Evolutionary conservation across 1,140 invertebrate genomes (phyloP), one percentile per base, ranked within the genome.

Genomic region (Drosophila pruinosa): DNA sequence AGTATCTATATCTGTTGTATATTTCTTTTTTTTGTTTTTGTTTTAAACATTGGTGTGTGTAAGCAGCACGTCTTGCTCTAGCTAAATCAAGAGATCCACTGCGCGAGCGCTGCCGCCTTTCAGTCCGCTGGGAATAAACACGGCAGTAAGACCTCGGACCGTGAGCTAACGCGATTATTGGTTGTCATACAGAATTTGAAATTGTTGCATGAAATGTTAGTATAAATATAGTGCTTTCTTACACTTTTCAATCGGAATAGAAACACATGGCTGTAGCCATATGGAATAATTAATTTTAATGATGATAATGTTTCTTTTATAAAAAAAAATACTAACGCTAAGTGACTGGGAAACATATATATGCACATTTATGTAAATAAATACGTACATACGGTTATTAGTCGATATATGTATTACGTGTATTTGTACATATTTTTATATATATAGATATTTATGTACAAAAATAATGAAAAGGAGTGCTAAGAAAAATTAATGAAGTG

Each of bases 41-140:
- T 45, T 48, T 45, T 26, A 43, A 22, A 31, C 24, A 57, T 43
- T 45, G 14, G 61, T 75, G 28, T 80, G 53, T 50, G 72, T 79
- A 56, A 67, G 61, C 58, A 59, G 14, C 34, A 36, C 34, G 67
- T 53, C 56, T 43, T 86, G 81, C 76, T 85, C 74, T 70, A 80
- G 75, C 74, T 77, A 70, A 76, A 68, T 52, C 54, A 74, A 70
- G 56, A 59, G 64, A 85, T 75, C 63, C 80, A 80, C 73, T 85
- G 75, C 61, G n/a, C n/a, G 72, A 75, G 71, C 79, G 62, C 61
- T 72, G 78, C 53, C 57, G 69, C 53, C 53, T 52, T 63, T 86
- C 81, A 86, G 80, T 86, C 61, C 61, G 57, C 53, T 64, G 62
- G 71, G 45, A 73, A 69, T 67, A 73, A 73, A 80, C 59, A 74